These are phyloP conservation scores for Oxyscelio sp. DNA, from an alignment of 2,888 invertebrate genomes.

Conservation along the genomic window DNA sequence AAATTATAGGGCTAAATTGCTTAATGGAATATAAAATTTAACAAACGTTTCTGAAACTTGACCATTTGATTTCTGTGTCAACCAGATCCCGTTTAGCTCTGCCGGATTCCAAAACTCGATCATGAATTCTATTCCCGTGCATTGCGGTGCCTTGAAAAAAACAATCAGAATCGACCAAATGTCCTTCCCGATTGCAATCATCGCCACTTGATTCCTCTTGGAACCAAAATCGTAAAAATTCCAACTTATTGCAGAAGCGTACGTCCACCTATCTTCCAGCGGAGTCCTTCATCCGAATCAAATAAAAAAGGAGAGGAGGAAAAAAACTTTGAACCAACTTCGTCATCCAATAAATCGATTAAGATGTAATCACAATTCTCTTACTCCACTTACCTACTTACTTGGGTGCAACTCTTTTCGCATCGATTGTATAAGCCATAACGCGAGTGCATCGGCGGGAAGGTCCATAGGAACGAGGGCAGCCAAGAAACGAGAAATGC, in stretches of 20 bases:
- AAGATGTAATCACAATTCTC: constrained; percentile 50
- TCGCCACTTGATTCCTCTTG: neutral
- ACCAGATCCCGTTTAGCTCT: too few species aligned
- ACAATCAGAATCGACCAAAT: too few species aligned
- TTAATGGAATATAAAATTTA: too few species aligned
- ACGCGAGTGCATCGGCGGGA: constrained; percentile 41
- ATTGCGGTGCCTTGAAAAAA: too few species aligned
- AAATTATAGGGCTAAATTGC: too few species aligned
- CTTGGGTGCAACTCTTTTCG: constrained; percentile 60
- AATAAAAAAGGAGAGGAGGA: neutral
- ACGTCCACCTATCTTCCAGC: neutral
- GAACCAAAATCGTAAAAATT: neutral
- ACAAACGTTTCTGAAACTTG: too few species aligned
- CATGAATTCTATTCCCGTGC: too few species aligned
- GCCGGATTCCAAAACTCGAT: too few species aligned
- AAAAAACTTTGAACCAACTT: constrained; percentile 12
- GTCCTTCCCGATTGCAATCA: too few species aligned
- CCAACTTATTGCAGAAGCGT: neutral
- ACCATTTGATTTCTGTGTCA: too few species aligned
- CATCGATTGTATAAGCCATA: constrained; percentile 62
- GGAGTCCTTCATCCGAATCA: too few species aligned
- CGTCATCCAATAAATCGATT: constrained; percentile 55
- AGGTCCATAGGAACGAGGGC: constrained; percentile 74
- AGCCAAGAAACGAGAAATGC: constrained; percentile 77
- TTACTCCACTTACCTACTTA: constrained; percentile 69